Evolutionary conservation across 2,888 invertebrate genomes (phyloP), one percentile per base, ranked within the genome.

Genomic region (Polyommatus iphigenia): DNA sequence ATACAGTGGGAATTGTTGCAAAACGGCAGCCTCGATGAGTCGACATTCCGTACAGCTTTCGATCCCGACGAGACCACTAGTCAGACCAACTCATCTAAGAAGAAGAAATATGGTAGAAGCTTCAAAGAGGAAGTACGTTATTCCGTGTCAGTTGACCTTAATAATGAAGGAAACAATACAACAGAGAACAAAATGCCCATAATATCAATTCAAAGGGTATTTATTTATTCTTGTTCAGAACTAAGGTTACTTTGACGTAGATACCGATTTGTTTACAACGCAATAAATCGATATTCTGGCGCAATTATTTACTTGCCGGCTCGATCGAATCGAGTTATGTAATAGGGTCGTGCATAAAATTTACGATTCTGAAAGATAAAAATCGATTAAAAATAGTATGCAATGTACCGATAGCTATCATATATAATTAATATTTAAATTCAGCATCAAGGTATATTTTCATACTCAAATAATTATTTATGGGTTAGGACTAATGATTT

Each of bases 1-100:
- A 87, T 94, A 79, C 93, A 94, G 81, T 94, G 94, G 94, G 93
- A 93, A 80, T 83, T 94, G 59, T 84, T 89, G 67, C 89, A 91
- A 81, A 92, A 86, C 82, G 91, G 90, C 67, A 87, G 85, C 46
- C 84, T 91, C 79, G 90, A 91, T 41, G 90, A 90, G 15, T 80
- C 89, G 1, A 84, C 84, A 78, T 85, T 88, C 76, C 84, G 84
- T 54, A 13, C 57, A 18, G 81, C 78, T 18, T 81, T 78, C 72
- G 88, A 86, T 20, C 88, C 88, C 29, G 89, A 88, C n/a, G 89
- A 88, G 57, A 83, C 77, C 76, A 84, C 87, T 3, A 85, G 82
- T 80, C 84, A 85, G 77, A 81, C 85, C 46, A 67, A 78, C 20
- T 79, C 85, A 15, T 78, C 84, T 77, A 82, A 88, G 83, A 84